Conservation (phyloP, 2,113 vertebrate genomes). For the Hyaena hyaena region DNA sequence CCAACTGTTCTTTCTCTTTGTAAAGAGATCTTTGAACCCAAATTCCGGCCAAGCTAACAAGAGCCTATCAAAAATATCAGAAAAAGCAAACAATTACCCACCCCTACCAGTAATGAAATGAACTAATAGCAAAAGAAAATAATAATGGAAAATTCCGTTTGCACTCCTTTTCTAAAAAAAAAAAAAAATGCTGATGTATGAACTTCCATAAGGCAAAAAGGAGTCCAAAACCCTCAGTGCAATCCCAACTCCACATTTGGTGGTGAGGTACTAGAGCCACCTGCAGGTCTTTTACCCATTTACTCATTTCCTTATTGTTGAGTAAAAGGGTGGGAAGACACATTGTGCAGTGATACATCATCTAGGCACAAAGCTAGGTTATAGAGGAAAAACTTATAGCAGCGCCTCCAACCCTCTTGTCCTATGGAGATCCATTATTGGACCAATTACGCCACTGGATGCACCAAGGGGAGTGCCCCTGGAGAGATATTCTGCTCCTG, state of each 20-base stretch:
- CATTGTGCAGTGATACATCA: not conserved
- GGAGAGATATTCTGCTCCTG: not conserved
- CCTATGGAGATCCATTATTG: not conserved
- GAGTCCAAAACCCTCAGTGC: not conserved
- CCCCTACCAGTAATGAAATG: not conserved
- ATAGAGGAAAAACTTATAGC: not conserved
- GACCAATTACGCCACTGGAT: not conserved
- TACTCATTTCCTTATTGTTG: not conserved
- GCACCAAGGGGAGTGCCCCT: not conserved
- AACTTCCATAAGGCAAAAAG: not conserved
- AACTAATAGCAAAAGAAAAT: conserved; percentile 8
- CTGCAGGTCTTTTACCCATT: not conserved
- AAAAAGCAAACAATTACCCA: not conserved
- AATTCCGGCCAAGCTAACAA: not conserved
- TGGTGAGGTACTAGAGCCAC: not conserved
- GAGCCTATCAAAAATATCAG: not conserved
- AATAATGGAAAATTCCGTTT: not conserved
- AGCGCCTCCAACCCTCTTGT: not conserved
- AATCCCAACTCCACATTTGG: not conserved
- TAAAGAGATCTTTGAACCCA: not conserved
- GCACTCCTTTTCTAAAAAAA: not conserved
- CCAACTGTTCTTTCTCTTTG: not conserved
- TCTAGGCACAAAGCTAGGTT: not conserved
- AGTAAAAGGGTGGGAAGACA: not conserved
- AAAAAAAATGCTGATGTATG: not conserved